A percentile compares a stretch with the other conserved stretches of the same genome.
Conservation (phyloP, 1,140 invertebrate genomes). For the Bombyx mori region ASM3026992v2 NC_085135.1:1329001-1329500, state of each 20-base stretch:
- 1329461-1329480: constrained; percentile 37
- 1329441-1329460: constrained; percentile 54
- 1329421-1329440: constrained; percentile 44
- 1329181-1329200: constrained; percentile 17
- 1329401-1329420: constrained; percentile 27
- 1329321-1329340: constrained; percentile 33
- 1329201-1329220: constrained; percentile 22
- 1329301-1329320: constrained; percentile 18
- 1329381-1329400: constrained; percentile 31
- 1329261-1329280: constrained; percentile 7
- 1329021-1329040: constrained; percentile 44
- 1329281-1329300: constrained; percentile 14
- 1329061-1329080: constrained; percentile 36
- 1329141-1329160: constrained; percentile 27
- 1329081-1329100: constrained; percentile 14
- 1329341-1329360: constrained; percentile 31
- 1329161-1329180: constrained; percentile 9
- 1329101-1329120: constrained; percentile 9
- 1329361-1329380: constrained; percentile 27
- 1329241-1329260: constrained; percentile 22
- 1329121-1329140: constrained; percentile 19
- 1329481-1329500: constrained; percentile 38
- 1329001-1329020: constrained; percentile 33
- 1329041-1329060: constrained; percentile 47
- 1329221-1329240: constrained; percentile 18